Evolutionary conservation across 2,113 vertebrate species (phyloP).

Genomic region (Cavia aperea): DNA sequence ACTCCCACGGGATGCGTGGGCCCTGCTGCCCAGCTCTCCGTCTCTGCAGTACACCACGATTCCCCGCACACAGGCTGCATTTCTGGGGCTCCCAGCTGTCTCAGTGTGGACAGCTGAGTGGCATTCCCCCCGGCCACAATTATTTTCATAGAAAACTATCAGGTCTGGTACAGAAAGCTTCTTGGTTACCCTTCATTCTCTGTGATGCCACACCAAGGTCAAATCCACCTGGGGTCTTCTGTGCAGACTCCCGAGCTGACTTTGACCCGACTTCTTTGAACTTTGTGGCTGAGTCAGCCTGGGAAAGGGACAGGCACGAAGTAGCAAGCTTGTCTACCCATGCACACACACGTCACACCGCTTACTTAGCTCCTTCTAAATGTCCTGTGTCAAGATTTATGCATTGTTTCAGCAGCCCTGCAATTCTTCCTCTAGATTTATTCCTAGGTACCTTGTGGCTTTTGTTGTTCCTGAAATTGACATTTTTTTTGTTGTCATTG

Average conservation of each 20-base stretch:
- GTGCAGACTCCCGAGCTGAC: fast-evolving
- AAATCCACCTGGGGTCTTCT: fast-evolving
- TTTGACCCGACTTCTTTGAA: fast-evolving
- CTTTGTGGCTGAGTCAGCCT: background rate
- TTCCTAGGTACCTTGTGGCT: background rate
- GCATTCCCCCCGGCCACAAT: background rate
- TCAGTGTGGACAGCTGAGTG: fast-evolving
- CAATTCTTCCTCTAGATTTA: background rate
- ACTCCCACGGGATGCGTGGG: fast-evolving
- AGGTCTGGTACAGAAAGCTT: fast-evolving
- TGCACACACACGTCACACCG: fast-evolving
- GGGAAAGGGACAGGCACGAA: fast-evolving
- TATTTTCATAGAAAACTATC: fast-evolving
- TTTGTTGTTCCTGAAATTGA: background rate
- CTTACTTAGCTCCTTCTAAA: background rate
- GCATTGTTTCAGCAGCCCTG: background rate
- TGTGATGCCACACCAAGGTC: fast-evolving
- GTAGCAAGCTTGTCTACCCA: fast-evolving
- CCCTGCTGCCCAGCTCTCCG: fast-evolving
- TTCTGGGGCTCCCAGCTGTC: fast-evolving
- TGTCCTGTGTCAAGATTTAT: background rate
- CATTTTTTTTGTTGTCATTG: background rate
- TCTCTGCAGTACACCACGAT: fast-evolving
- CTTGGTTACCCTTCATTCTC: fast-evolving
- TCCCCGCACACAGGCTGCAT: background rate